Evolutionary conservation across 2,888 invertebrate genomes (phyloP), one percentile per base, ranked within the genome.

Genomic region (Rhagonycha fulva): DNA sequence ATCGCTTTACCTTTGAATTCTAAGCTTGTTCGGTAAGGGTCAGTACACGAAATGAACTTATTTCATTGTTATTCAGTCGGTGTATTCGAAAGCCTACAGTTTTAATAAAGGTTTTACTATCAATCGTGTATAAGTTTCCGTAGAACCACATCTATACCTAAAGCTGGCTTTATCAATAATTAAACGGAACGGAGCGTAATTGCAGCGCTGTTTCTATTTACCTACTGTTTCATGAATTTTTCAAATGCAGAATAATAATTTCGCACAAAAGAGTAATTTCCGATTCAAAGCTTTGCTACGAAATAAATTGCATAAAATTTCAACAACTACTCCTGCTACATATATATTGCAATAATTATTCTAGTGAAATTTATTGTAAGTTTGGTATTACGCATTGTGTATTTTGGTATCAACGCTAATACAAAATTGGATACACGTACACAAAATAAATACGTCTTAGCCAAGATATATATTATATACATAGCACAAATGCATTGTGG

Each of bases 101-200:
- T 72, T 72, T 72, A 72, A 72, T 72, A 72, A 72, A 66, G 71
- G 71, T 66, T 66, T 66, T 26, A 66, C 63, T 66, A 66, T 66
- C 63, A 66, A 66, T 66, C 63, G 63, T 26, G 47, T 47, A 47
- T 47, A 47, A 47, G 47, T 47, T 47, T 24, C 26, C 24, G 63
- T 24, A 66, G 26, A 66, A 24, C 63, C 63, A 24, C 63, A 24
- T 66, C 63, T 66, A 23, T 24, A 24, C 9, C 63, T 26, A 24
- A 66, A 66, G 63, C 19, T 19, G 19, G 62, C 63, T 66, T 66
- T 66, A 23, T 66, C 26, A 66, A 66, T 66, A 66, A 66, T 66
- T 66, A 66, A 66, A 26, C 63, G 26, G 24, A 14, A 24, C 63
- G 26, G 24, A 66, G 3, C n/a, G 24, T 66, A 66, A 66, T n/a